Evolutionary conservation across 1,140 invertebrate genomes (phyloP).

Genomic region (Rhizoglyphus robini): DNA sequence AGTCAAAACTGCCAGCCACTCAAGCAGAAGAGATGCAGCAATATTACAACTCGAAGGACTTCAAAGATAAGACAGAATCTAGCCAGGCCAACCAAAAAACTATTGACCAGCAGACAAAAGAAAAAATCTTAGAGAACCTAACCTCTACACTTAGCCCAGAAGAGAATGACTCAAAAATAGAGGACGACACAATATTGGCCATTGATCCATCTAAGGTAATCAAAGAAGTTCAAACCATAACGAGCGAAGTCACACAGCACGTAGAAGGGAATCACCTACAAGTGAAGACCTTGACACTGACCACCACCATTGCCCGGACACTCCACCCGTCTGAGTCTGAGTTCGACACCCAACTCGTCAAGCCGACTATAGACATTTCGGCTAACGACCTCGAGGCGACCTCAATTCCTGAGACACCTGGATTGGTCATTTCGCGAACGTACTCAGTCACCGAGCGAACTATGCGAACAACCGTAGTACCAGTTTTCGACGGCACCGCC

Average conservation of each 20-base stretch:
- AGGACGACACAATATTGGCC: slow-evolving; percentile 7
- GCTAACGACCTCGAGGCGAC: slow-evolving; percentile 19
- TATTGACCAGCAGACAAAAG: background rate
- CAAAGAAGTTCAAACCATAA: slow-evolving; percentile 27
- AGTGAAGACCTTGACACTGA: slow-evolving; percentile 28
- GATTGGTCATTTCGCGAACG: slow-evolving; percentile 27
- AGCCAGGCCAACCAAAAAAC: background rate
- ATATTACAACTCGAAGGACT: slow-evolving; percentile 3
- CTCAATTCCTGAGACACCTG: slow-evolving; percentile 19
- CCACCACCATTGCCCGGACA: slow-evolving; percentile 63
- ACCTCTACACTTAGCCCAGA: background rate
- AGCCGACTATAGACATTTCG: slow-evolving; percentile 18
- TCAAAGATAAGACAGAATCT: background rate
- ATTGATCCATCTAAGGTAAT: slow-evolving; percentile 26
- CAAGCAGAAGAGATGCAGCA: slow-evolving; percentile 21
- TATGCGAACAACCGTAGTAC: slow-evolving; percentile 27
- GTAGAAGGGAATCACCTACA: slow-evolving; percentile 24
- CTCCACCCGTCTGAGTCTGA: slow-evolving; percentile 53
- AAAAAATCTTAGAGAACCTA: background rate
- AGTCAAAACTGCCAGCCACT: slow-evolving; percentile 22
- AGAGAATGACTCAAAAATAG: background rate
- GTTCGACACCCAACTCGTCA: slow-evolving; percentile 18
- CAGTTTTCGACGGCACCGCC: slow-evolving; percentile 26
- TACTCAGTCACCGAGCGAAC: slow-evolving; percentile 28
- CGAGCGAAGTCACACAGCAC: slow-evolving; percentile 26